Base-by-base conservation (phyloP, 2,888 invertebrate species). In the Schizaphis graminum region DNA sequence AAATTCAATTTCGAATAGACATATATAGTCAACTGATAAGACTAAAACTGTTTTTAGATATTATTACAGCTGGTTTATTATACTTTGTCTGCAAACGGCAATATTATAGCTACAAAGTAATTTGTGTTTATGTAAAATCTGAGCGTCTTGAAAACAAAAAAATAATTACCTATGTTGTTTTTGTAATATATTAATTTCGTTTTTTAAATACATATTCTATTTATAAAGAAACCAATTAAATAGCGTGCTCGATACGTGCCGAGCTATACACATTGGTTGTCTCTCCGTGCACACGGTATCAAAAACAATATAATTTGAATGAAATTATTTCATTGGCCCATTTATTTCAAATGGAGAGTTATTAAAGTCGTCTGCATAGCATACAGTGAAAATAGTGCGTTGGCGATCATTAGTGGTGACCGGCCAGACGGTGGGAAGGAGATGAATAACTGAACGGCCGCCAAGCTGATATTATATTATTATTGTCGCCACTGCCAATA, bases 401-500 rank as follows among this genome's bases (percentile, higher is more conserved):
- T 56, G 89, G 89, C 89, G 92, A 88, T 92, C 92, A 88, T 92
- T 92, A 92, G 88, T 53, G 41, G 49, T 41, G 47, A 35, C 57
- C 24, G n/a, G 16, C 47, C 28, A 44, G 44, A 44, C 47, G 86
- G 44, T 0, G 85, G 57, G 1, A 8, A 44, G 35, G 13, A 47
- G 35, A 44, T 44, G 41, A 93, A 93, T 93, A 93, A 77, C 92
- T 93, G 92, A 93, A 93, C 88, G n/a, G 53, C n/a, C 92, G 92
- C 92, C 92, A 93, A 56, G 53, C 92, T 35, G 67, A 88, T 86
- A 47, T 88, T 53, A 44, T 56, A 56, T 56, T 56, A 24, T 57
- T n/a, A 24, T 57, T n/a, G 67, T 41, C 44, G 49, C n/a, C 85
- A 91, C 91, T 57, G 86, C 86, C 86, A 92, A 61, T 87, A 77